A percentile compares a stretch with the other conserved stretches of the same genome.
These are phyloP conservation scores for Dicycla oo DNA, from an alignment of 2,888 invertebrate species.

Conservation along the genomic window DNA sequence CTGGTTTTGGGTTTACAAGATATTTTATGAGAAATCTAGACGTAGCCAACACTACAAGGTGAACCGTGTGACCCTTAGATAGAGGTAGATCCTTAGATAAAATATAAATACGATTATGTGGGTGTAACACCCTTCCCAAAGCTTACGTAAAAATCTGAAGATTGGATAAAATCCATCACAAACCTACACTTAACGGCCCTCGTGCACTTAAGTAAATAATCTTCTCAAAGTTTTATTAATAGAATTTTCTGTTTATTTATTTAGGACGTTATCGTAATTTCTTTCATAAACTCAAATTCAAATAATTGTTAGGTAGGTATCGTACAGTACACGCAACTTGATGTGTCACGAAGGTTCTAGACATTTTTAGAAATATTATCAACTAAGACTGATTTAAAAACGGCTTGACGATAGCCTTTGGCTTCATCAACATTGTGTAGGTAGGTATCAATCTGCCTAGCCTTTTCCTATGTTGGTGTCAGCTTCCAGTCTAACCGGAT, in stretches of 20 bases:
- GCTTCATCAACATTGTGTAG: too few species aligned
- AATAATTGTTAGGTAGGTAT: not conserved
- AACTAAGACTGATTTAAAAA: too few species aligned
- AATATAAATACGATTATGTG: not conserved
- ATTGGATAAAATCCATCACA: slow-evolving; percentile 15
- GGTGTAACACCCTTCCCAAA: too few species aligned
- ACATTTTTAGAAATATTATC: too few species aligned
- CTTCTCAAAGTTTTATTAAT: slow-evolving; percentile 18
- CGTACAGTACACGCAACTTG: too few species aligned
- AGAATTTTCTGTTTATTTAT: slow-evolving; percentile 33
- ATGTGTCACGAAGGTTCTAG: not conserved
- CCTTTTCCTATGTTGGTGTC: too few species aligned
- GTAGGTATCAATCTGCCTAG: too few species aligned
- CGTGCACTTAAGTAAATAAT: slow-evolving; percentile 39
- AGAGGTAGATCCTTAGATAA: too few species aligned
- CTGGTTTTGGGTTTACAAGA: not conserved
- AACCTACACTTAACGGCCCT: slow-evolving; percentile 24
- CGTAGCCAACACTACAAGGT: not conserved
- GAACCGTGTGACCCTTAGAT: slow-evolving; percentile 4
- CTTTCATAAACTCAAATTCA: slow-evolving; percentile 6
- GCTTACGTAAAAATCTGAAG: not conserved
- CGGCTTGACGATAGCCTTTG: too few species aligned
- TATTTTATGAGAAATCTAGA: not conserved
- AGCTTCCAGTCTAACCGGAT: too few species aligned
- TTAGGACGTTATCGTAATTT: slow-evolving; percentile 33